phyloP scores from a whole-genome alignment of 53 echinoderm and acorn worm genomes.

The Pentamera pediparva region DNA sequence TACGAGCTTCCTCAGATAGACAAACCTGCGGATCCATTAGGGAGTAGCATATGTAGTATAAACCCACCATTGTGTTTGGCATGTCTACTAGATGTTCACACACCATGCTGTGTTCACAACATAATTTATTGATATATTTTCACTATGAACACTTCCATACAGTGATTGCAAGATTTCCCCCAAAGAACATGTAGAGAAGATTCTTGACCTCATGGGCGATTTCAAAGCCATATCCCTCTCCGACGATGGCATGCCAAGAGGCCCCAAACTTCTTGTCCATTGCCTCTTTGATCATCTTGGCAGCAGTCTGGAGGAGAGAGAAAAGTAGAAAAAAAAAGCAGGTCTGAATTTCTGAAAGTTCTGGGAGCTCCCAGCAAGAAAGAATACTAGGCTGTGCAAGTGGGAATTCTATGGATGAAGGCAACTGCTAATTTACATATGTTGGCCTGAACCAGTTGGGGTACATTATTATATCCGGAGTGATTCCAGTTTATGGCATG shows the following conservation, averaged over 20 bases:
- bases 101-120: no score
- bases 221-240: conserved; percentile 98
- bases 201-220: conserved; percentile 96
- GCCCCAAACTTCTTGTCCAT: conserved; percentile 99
- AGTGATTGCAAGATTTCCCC: conserved; percentile 95
- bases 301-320: conserved; percentile 68
- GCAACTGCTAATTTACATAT: no score
- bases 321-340: background rate
- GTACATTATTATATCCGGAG: no score
- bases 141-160: conserved; percentile 96
- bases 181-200: conserved; percentile 97
- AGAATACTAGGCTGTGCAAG: background rate
- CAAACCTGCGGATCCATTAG: no score
- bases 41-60: no score
- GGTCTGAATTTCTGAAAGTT: background rate
- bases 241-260: conserved; percentile 98
- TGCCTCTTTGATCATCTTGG: conserved; percentile 97
- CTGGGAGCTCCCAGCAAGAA: background rate
- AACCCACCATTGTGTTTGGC: no score
- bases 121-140: no score
- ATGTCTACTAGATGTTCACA: no score
- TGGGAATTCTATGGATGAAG: no score
- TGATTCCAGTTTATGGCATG: no score
- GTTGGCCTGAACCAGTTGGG: no score
- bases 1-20: no score